Conservation (phyloP, 2,797 vertebrate species). For the Glossophaga mutica region DNA sequence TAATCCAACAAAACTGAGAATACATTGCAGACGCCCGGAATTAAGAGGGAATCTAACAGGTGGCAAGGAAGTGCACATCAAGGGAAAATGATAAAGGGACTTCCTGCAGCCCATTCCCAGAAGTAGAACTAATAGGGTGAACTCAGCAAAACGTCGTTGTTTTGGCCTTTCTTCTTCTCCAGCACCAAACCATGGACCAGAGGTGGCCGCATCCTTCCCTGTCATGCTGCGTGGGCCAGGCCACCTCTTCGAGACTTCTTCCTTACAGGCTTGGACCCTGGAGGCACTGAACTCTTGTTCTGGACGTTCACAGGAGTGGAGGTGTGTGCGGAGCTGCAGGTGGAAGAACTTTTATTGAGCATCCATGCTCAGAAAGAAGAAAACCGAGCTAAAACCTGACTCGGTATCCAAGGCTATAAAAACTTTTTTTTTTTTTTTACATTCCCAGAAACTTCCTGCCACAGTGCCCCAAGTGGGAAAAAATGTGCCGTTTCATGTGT, state of each 20-base stretch:
- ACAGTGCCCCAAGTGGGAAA: constrained; percentile 69
- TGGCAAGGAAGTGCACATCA: neutral
- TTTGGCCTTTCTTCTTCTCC: neutral
- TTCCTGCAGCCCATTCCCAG: neutral
- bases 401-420: neutral
- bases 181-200: neutral
- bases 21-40: neutral
- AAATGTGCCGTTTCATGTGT: constrained; percentile 74
- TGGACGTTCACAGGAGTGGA: neutral
- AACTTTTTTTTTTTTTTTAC: constrained; percentile 12
- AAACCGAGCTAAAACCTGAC: neutral
- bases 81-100: neutral
- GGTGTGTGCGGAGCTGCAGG: neutral
- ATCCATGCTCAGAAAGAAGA: neutral
- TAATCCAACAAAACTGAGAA: neutral
- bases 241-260: neutral
- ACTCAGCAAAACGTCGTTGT: neutral
- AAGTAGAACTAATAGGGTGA: neutral
- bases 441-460: constrained; percentile 70
- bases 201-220: neutral
- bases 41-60: neutral
- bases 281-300: neutral
- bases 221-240: fast-evolving
- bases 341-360: neutral
- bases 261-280: neutral